Evolutionary conservation across 2,888 invertebrate genomes (phyloP).

Genomic region (Alsophila aescularia): DNA sequence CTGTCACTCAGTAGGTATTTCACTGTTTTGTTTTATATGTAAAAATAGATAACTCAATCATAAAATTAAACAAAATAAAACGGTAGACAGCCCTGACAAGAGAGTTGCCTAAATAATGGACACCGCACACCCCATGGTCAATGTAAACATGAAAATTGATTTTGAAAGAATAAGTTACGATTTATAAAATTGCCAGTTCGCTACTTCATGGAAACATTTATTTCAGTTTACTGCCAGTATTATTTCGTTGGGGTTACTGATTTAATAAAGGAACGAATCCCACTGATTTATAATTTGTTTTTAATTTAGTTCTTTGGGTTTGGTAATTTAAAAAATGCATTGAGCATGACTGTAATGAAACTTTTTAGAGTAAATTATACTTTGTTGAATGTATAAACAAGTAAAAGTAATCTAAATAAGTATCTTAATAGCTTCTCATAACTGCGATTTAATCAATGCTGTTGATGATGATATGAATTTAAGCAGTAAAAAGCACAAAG

Average conservation of each 20-base stretch:
- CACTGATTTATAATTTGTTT: not conserved
- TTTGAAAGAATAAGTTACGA: constrained; percentile 69
- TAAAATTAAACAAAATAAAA: not conserved
- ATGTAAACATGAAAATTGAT: constrained; percentile 82
- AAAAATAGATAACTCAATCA: no score
- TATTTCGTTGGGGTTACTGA: constrained; percentile 24
- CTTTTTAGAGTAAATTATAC: no score
- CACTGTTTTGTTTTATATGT: no score
- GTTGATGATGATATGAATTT: no score
- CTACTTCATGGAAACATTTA: constrained; percentile 72
- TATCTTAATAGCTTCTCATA: no score
- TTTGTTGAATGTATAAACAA: no score
- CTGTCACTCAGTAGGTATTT: no score
- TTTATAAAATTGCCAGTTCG: constrained; percentile 51
- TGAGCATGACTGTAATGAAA: no score
- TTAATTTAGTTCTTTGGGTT: not conserved
- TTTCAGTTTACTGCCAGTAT: constrained; percentile 48
- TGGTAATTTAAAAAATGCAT: not conserved
- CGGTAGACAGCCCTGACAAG: constrained; percentile 50
- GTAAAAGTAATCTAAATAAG: no score
- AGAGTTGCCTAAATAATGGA: constrained; percentile 63
- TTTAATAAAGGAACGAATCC: constrained; percentile 18
- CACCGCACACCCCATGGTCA: constrained; percentile 65
- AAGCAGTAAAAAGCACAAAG: not conserved
- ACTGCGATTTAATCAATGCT: no score